Conservation (phyloP, 2,113 vertebrate genomes). For the Callaeas wilsoni region DNA sequence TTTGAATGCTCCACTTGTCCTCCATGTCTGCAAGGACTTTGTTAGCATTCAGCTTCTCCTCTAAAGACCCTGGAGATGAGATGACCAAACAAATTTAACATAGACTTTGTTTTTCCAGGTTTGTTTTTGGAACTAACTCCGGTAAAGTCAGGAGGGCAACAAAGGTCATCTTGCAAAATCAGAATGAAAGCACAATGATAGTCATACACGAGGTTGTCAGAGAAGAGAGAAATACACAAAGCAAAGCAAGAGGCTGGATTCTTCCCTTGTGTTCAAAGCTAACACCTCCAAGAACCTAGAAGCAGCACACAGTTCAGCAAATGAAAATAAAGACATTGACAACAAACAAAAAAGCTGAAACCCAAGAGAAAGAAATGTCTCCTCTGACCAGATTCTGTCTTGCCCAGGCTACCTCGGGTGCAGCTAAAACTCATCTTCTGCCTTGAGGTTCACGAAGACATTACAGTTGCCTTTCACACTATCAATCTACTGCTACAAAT, state of each 20-base stretch:
- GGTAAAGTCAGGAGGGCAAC: neutral
- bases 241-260: slow-evolving; percentile 8
- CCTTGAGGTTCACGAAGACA: neutral
- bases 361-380: neutral
- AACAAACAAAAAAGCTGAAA: neutral
- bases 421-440: neutral
- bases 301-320: neutral
- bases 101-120: neutral
- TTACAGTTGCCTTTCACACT: neutral
- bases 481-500: neutral
- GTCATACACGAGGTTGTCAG: neutral
- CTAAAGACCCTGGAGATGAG: neutral
- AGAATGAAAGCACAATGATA: neutral
- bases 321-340: neutral
- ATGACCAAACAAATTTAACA: neutral
- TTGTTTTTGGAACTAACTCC: neutral
- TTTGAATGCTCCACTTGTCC: neutral
- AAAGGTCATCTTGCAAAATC: neutral
- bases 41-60: neutral
- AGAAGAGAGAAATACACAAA: neutral
- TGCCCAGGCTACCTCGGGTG: neutral
- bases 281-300: neutral
- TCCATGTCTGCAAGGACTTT: neutral
- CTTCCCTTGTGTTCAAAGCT: neutral
- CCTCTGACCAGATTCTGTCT: neutral